Percentiles rank a stretch among this genome's conserved stretches.
These are phyloP conservation scores for Conomelus anceps DNA, from an alignment of 2,888 invertebrate genomes.

Conservation along the genomic window DNA sequence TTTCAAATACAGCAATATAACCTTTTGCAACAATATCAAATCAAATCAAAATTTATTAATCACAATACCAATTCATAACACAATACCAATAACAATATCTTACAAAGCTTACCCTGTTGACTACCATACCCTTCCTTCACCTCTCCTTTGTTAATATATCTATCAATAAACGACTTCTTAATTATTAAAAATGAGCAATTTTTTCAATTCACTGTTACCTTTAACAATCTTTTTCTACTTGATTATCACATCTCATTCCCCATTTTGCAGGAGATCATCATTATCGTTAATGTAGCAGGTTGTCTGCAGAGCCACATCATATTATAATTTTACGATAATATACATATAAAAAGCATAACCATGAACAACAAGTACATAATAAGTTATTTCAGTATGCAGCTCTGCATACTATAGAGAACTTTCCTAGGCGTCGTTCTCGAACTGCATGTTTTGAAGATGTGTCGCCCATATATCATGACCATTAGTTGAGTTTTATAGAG, in stretches of 20 bases:
- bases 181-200: neutral
- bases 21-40: no score
- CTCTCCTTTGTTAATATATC: no score
- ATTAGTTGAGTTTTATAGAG: constrained; percentile 3
- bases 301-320: neutral
- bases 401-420: no score
- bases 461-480: constrained; percentile 1
- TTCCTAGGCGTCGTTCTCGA: neutral
- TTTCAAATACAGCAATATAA: no score
- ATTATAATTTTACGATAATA: neutral
- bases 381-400: neutral
- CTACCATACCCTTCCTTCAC: no score
- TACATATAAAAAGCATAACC: neutral
- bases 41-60: no score
- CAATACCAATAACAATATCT: no score
- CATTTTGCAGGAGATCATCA: neutral
- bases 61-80: no score
- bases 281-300: neutral
- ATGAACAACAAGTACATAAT: neutral
- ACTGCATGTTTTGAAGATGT: constrained; percentile 5
- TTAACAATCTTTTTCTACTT: neutral
- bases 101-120: no score
- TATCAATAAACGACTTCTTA: no score
- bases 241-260: neutral
- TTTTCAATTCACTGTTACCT: neutral